Evolutionary conservation across 2,888 invertebrate species (phyloP).

Genomic region (Epistrophe eligans): DNA sequence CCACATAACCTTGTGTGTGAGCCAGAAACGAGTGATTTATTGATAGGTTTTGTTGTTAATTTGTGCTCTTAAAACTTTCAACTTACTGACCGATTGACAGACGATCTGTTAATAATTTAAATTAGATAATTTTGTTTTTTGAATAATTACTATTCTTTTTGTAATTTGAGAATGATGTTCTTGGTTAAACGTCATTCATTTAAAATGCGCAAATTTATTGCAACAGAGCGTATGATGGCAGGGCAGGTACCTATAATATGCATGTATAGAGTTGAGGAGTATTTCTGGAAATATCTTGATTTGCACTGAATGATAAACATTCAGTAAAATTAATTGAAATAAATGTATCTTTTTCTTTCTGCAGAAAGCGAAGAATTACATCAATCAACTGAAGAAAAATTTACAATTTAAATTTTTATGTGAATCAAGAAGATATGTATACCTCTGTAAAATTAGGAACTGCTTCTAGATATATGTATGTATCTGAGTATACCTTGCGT

Average conservation of each 20-base stretch:
- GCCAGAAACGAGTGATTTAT: constrained; percentile 57
- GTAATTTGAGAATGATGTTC: not conserved
- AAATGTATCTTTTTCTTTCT: constrained; percentile 25
- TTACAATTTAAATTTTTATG: constrained; percentile 37
- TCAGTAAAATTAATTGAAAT: constrained; percentile 59
- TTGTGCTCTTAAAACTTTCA: constrained; percentile 30
- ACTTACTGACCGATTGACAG: constrained; percentile 9
- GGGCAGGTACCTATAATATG: not conserved
- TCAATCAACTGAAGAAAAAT: constrained; percentile 53
- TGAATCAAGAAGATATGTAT: constrained; percentile 13
- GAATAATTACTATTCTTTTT: not conserved
- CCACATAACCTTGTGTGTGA: constrained; percentile 42
- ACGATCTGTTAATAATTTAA: constrained; percentile 34
- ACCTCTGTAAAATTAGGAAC: constrained; percentile 34
- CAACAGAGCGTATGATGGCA: constrained; percentile 33
- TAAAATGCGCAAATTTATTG: constrained; percentile 48
- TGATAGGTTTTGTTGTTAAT: constrained; percentile 56
- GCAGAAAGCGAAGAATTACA: constrained; percentile 23
- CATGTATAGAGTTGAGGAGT: constrained; percentile 3
- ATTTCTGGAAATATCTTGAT: constrained; percentile 48
- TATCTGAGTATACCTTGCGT: constrained; percentile 43
- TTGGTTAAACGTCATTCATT: constrained; percentile 11
- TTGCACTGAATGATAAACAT: constrained; percentile 59
- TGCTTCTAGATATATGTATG: not conserved
- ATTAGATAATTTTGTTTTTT: not conserved